Conservation (phyloP, 2,888 invertebrate species). For the Opisthograptis luteolata region DNA sequence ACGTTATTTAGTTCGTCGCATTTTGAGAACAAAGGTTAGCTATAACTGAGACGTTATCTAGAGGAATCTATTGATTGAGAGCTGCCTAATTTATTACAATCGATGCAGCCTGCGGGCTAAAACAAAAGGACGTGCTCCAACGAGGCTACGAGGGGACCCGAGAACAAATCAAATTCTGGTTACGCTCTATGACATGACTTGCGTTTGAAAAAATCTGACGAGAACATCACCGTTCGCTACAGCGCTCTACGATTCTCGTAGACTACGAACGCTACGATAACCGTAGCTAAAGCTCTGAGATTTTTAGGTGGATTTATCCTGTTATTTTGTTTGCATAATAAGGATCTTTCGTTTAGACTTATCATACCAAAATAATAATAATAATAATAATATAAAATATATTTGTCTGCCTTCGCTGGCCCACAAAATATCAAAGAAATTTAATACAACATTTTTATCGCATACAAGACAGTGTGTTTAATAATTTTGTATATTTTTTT, state of each 20-base stretch:
- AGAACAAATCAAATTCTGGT: slow-evolving; percentile 24
- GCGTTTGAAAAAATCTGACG: slow-evolving; percentile 24
- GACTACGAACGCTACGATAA: slow-evolving; percentile 26
- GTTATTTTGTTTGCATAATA: slow-evolving; percentile 18
- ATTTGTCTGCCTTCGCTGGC: slow-evolving; percentile 17
- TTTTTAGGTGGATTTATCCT: slow-evolving; percentile 24
- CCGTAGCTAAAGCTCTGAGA: slow-evolving; percentile 17
- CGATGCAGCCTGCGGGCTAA: slow-evolving; percentile 17
- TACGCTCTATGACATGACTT: slow-evolving; percentile 22
- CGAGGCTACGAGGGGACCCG: slow-evolving; percentile 6
- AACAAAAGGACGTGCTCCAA: slow-evolving; percentile 22
- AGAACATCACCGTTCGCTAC: slow-evolving; percentile 19
- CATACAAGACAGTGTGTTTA: neutral
- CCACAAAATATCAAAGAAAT: slow-evolving; percentile 18
- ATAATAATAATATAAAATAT: too few relatives aligned
- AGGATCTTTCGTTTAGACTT: slow-evolving; percentile 21
- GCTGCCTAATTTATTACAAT: slow-evolving; percentile 26
- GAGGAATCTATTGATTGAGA: slow-evolving; percentile 28
- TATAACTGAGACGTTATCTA: slow-evolving; percentile 20
- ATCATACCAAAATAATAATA: slow-evolving; percentile 19
- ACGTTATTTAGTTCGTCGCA: slow-evolving; percentile 9
- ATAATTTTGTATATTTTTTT: too few relatives aligned
- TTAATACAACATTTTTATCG: slow-evolving; percentile 14
- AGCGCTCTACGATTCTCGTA: slow-evolving; percentile 21
- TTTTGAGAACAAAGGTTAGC: slow-evolving; percentile 18